Evolutionary conservation across 1,140 invertebrate species (phyloP).

Genomic region (Catajapyx aquilonaris): DNA sequence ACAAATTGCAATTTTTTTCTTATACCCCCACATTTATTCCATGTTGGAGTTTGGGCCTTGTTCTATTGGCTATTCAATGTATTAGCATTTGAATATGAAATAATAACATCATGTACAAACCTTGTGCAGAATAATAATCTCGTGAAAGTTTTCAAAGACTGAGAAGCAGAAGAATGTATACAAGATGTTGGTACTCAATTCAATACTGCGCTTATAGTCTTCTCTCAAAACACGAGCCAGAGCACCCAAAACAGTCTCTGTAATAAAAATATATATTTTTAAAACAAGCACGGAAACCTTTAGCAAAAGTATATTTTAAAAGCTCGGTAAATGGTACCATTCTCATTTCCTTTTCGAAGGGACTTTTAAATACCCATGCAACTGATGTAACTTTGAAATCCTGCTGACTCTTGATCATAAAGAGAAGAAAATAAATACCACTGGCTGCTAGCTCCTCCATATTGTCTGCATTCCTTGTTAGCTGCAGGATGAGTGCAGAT

Average conservation of each 20-base stretch:
- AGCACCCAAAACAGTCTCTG: conserved; percentile 89
- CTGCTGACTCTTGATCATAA: too few relatives aligned
- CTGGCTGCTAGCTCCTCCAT: conserved; percentile 78
- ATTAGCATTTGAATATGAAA: conserved; percentile 6
- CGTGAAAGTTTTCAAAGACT: conserved; percentile 87
- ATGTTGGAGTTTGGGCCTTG: too few relatives aligned
- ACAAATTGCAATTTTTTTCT: too few relatives aligned
- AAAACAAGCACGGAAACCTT: conserved; percentile 3
- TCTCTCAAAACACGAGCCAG: conserved; percentile 83
- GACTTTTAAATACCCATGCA: too few relatives aligned
- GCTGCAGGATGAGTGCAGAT: conserved; percentile 70
- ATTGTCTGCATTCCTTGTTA: conserved; percentile 83
- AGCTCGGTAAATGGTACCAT: too few relatives aligned
- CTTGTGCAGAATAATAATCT: conserved; percentile 73
- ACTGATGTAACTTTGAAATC: too few relatives aligned
- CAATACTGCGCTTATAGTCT: conserved; percentile 91
- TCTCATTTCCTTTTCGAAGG: too few relatives aligned
- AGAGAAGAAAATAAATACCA: conserved; percentile 31
- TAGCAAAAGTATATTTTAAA: too few relatives aligned
- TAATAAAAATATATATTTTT: conserved; percentile 15
- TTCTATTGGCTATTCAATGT: too few relatives aligned
- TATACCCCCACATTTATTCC: too few relatives aligned
- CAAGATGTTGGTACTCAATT: conserved; percentile 88
- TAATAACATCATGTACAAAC: conserved; percentile 23
- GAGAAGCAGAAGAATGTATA: conserved; percentile 96